Evolutionary conservation across 2,888 invertebrate species (phyloP), one percentile per base, ranked within the genome.

Genomic region (Pardosa pseudoannulata): DNA sequence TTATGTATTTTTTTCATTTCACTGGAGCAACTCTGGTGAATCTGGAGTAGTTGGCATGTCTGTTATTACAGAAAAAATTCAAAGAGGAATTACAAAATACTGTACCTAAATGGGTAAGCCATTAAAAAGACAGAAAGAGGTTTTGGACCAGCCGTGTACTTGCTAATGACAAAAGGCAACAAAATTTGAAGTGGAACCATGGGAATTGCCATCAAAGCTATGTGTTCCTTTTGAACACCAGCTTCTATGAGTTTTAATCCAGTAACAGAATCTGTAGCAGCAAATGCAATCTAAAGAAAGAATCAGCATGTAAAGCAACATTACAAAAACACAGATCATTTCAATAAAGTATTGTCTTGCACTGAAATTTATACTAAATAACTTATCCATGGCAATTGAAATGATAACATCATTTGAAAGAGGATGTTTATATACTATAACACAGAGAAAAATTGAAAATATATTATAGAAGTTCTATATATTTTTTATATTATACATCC

Each of bases 201-300:
- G 16, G 98, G 98, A 46, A 99, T 94, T 0, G 97, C 97, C 90
- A 99, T 93, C 79, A 99, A 92, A 0, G 98, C 99, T 80, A 99
- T 92, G 90, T 96, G 96, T 91, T 99, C 99, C 90, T 97, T 97
- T 0, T 98, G 97, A 71, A 99, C 96, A 16, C 99, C 99, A 31
- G 96, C 96, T 92, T 98, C 99, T 0, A 99, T 96, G 71, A 99
- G 93, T 92, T 99, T 99, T 87, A 99, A 93, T 1, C 96, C 96
- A 27, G 98, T 97, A 0, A 99, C 96, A 28, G 97, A 96, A 93
- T 99, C 99, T 87, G 97, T 96, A 0, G 98, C 98, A 50, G 98
- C 96, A 92, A 99, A 99, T 1, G 97, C 97, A 89, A 98, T 94
- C 97, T 97, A 93, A 83, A 74, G 85, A 73, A 65, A 29, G 79